Conservation (phyloP, 2,888 invertebrate species). For the Cerastis rubricosa region DNA sequence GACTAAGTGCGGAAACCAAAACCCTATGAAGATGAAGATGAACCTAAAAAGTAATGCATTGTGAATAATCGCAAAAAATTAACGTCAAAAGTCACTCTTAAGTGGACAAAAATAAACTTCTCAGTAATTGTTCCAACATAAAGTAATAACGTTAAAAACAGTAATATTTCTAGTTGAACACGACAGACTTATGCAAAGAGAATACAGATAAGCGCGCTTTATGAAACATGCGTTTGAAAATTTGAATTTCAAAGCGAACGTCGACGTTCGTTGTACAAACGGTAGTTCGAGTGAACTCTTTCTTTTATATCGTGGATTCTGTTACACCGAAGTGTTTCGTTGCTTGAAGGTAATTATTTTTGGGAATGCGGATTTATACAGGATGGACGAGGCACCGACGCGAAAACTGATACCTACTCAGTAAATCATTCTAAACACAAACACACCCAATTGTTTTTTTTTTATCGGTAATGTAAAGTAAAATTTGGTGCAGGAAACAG, state of each 20-base stretch:
- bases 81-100: neutral
- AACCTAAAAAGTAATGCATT: too few relatives aligned
- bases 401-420: too few relatives aligned
- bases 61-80: neutral
- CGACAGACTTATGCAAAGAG: conserved; percentile 67
- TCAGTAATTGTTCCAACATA: conserved; percentile 44
- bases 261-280: conserved; percentile 64
- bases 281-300: conserved; percentile 60
- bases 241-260: conserved; percentile 75
- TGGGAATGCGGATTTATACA: neutral
- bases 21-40: too few relatives aligned
- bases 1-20: too few relatives aligned
- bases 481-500: too few relatives aligned
- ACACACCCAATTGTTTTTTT: too few relatives aligned
- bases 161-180: conserved; percentile 52
- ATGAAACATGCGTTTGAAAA: conserved; percentile 72
- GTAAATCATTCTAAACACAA: too few relatives aligned
- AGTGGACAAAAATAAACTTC: neutral
- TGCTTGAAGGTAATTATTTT: neutral
- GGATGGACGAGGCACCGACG: too few relatives aligned
- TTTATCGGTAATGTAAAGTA: too few relatives aligned
- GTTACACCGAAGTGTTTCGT: conserved; percentile 39
- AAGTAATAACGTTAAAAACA: conserved; percentile 62
- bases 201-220: conserved; percentile 71
- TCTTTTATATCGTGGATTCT: conserved; percentile 46